Percentiles rank a stretch among this genome's conserved stretches.
Evolutionary conservation across 2,888 invertebrate genomes (phyloP).

Genomic region (Dolichomitus sp.): DNA sequence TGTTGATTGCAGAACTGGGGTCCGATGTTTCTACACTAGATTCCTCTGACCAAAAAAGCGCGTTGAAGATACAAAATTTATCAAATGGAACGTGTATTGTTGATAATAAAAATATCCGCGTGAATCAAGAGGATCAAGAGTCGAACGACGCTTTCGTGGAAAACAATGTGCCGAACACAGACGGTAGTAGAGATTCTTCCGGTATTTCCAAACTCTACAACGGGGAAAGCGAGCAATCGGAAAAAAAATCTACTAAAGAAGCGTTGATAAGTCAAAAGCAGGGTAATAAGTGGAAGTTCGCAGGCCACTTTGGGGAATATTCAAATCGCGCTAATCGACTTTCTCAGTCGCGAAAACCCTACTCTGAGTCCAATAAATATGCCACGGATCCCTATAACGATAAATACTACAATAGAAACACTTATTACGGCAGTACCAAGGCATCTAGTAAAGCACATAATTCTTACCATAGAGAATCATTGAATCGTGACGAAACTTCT

Average conservation of each 20-base stretch:
- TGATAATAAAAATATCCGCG: slow-evolving; percentile 34
- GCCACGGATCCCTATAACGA: slow-evolving; percentile 37
- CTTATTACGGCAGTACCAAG: slow-evolving; percentile 46
- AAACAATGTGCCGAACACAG: slow-evolving; percentile 41
- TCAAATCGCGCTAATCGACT: slow-evolving; percentile 31
- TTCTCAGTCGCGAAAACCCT: neutral
- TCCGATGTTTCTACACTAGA: slow-evolving; percentile 58
- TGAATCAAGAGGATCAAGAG: slow-evolving; percentile 30
- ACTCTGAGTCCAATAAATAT: neutral
- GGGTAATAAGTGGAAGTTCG: slow-evolving; percentile 24
- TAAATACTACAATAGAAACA: slow-evolving; percentile 61
- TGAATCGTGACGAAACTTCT: neutral
- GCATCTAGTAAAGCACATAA: slow-evolving; percentile 24
- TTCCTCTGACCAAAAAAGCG: slow-evolving; percentile 40
- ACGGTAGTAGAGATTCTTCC: slow-evolving; percentile 43
- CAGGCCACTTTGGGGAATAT: slow-evolving; percentile 47
- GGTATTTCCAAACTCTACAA: slow-evolving; percentile 7
- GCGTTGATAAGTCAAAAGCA: neutral
- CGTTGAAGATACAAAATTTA: slow-evolving; percentile 33
- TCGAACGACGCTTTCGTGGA: slow-evolving; percentile 43
- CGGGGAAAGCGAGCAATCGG: slow-evolving; percentile 27
- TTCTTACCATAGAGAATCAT: slow-evolving; percentile 26
- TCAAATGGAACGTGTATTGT: slow-evolving; percentile 44
- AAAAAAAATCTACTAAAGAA: slow-evolving; percentile 21
- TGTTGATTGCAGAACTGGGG: slow-evolving; percentile 68